Conservation (phyloP, 1,140 invertebrate species). For the Lethrus apterus region DNA sequence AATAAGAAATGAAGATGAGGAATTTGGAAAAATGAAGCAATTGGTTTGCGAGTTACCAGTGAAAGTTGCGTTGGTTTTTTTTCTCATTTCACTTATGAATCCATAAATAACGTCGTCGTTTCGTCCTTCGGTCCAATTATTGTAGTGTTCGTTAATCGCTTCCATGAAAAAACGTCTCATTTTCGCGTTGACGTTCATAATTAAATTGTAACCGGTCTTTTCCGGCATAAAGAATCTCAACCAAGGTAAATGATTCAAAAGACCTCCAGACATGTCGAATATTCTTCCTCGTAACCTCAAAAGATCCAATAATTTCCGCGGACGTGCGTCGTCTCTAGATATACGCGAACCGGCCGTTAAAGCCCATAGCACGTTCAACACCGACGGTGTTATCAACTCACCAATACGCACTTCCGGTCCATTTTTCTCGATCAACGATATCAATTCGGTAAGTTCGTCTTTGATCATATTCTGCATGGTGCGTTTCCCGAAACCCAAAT, state of each 20-base stretch:
- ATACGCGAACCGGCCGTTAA: slow-evolving; percentile 55
- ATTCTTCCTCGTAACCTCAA: slow-evolving; percentile 54
- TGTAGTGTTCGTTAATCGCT: slow-evolving; percentile 54
- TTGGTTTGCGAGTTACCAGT: slow-evolving; percentile 45
- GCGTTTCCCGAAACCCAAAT: slow-evolving; percentile 66
- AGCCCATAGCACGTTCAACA: slow-evolving; percentile 68
- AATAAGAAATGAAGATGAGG: neutral
- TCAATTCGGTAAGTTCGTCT: slow-evolving; percentile 49
- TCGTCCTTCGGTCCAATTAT: slow-evolving; percentile 42
- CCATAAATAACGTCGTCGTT: slow-evolving; percentile 68
- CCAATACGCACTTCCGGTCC: slow-evolving; percentile 15
- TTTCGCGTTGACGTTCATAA: slow-evolving; percentile 55
- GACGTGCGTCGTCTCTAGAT: slow-evolving; percentile 44
- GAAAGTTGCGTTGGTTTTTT: slow-evolving; percentile 45
- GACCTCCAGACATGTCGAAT: slow-evolving; percentile 64
- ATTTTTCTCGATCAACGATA: slow-evolving; percentile 34
- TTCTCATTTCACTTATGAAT: slow-evolving; percentile 62
- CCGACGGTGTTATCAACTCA: slow-evolving; percentile 46
- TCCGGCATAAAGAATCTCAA: slow-evolving; percentile 59
- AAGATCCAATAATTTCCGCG: slow-evolving; percentile 53
- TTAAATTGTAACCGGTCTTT: slow-evolving; percentile 57
- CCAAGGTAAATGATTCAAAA: slow-evolving; percentile 62
- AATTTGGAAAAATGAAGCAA: neutral
- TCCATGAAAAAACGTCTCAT: slow-evolving; percentile 51
- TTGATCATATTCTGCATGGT: slow-evolving; percentile 51